These are phyloP conservation scores for Ataeniobius toweri DNA, from an alignment of 2,797 vertebrate species.

Conservation along the genomic window DNA sequence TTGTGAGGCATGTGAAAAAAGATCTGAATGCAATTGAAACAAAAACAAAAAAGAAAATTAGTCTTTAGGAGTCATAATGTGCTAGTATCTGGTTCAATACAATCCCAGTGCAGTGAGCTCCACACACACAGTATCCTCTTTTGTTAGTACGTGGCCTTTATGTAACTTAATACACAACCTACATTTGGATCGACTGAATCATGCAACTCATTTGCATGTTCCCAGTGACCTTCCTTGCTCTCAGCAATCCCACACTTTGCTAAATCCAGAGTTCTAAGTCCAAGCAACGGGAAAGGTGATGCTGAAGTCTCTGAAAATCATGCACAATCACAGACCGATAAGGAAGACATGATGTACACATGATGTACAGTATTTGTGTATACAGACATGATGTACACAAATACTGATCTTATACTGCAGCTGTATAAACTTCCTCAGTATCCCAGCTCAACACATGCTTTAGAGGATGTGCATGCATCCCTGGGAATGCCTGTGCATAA, in stretches of 20 bases:
- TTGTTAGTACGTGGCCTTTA: constrained; percentile 52
- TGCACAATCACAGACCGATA: constrained; percentile 10
- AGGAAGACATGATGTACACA: constrained; percentile 11
- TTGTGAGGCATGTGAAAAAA: neutral
- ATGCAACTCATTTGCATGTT: constrained; percentile 73
- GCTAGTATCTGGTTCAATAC: neutral
- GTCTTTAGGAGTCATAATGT: constrained; percentile 25
- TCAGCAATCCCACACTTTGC: constrained; percentile 63
- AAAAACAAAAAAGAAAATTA: neutral
- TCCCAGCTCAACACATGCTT: constrained; percentile 24
- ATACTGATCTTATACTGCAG: constrained; percentile 3
- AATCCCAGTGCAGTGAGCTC: constrained; percentile 21
- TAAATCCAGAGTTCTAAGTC: constrained; percentile 68
- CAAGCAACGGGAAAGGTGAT: constrained; percentile 52
- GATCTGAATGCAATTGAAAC: neutral
- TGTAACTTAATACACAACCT: constrained; percentile 66
- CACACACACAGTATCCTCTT: constrained; percentile 18
- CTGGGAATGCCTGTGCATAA: constrained; percentile 16
- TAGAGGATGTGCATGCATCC: constrained; percentile 12
- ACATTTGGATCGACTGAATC: constrained; percentile 72
- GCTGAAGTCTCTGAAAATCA: constrained; percentile 29
- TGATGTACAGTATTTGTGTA: too few relatives aligned
- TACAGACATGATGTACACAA: constrained; percentile 3
- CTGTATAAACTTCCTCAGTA: neutral
- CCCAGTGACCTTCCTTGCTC: constrained; percentile 68